phyloP scores from a whole-genome alignment of 2,888 invertebrate species.

The Caenorhabditis virilis region DNA sequence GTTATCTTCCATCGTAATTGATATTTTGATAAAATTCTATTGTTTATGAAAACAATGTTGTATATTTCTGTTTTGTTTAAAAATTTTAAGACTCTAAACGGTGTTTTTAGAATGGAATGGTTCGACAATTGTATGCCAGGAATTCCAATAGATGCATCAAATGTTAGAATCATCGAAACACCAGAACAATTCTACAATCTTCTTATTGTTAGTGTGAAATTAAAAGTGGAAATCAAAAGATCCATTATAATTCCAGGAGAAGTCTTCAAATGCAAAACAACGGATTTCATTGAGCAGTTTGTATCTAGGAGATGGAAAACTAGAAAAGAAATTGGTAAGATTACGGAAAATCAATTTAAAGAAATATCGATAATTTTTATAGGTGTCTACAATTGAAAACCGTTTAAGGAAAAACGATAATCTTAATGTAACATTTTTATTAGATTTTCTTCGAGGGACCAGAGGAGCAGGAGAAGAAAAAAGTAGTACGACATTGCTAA shows the following conservation, averaged over 20 bases:
- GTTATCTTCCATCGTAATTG: background rate
- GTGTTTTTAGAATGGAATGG: slow-evolving; percentile 38
- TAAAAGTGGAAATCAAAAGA: too few relatives aligned
- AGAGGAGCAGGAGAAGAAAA: slow-evolving; percentile 42
- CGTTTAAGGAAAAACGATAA: slow-evolving; percentile 20
- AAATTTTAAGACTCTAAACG: too few relatives aligned
- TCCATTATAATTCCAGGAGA: slow-evolving; percentile 68
- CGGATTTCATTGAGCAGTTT: slow-evolving; percentile 80
- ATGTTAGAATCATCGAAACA: slow-evolving; percentile 40
- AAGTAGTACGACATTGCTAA: slow-evolving; percentile 55
- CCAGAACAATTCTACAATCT: slow-evolving; percentile 46
- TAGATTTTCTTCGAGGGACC: slow-evolving; percentile 66
- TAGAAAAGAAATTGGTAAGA: slow-evolving; percentile 80
- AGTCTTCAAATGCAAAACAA: slow-evolving; percentile 66
- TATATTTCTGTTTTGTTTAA: too few relatives aligned
- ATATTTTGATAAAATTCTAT: background rate
- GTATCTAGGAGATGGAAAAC: slow-evolving; percentile 86
- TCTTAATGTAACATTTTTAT: slow-evolving; percentile 49
- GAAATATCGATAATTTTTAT: slow-evolving; percentile 7
- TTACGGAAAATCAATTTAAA: background rate
- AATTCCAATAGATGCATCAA: slow-evolving; percentile 39
- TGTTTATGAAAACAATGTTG: background rate
- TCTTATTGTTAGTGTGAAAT: slow-evolving; percentile 43
- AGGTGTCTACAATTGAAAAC: slow-evolving; percentile 45
- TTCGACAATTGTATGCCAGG: slow-evolving; percentile 20